phyloP scores from a whole-genome alignment of 2,888 invertebrate species.

The Aphodius sticticus region DNA sequence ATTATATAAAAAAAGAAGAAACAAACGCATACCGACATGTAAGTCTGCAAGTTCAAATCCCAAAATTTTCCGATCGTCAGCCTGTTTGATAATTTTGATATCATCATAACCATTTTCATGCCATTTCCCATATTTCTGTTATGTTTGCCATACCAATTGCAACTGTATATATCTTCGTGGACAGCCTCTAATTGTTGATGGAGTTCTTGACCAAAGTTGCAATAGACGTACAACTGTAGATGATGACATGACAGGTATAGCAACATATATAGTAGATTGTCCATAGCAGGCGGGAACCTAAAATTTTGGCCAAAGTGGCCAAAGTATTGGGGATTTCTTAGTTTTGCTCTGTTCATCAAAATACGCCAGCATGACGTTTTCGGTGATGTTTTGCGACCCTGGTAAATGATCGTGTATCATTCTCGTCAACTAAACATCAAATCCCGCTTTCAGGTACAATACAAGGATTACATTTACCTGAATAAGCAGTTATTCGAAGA shows the following conservation, averaged over 20 bases:
- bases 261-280: not conserved
- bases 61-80: constrained; percentile 15
- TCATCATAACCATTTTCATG: constrained; percentile 4
- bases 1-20: not conserved
- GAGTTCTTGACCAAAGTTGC: constrained; percentile 12
- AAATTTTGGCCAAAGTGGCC: too few species aligned
- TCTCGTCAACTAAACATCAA: too few species aligned
- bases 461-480: too few species aligned
- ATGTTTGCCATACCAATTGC: constrained; percentile 17
- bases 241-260: not conserved
- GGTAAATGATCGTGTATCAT: too few species aligned
- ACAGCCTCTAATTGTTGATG: constrained; percentile 11
- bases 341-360: too few species aligned
- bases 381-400: too few species aligned
- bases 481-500: too few species aligned
- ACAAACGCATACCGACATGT: not conserved
- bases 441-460: too few species aligned
- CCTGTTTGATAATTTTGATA: constrained; percentile 12
- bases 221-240: constrained; percentile 11
- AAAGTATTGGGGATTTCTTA: too few species aligned
- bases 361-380: too few species aligned
- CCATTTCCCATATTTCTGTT: not conserved
- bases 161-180: not conserved
- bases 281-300: constrained; percentile 14
- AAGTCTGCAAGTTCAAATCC: constrained; percentile 18